Evolutionary conservation across 2,113 vertebrate genomes (phyloP).

Genomic region (Chamaea fasciata): DNA sequence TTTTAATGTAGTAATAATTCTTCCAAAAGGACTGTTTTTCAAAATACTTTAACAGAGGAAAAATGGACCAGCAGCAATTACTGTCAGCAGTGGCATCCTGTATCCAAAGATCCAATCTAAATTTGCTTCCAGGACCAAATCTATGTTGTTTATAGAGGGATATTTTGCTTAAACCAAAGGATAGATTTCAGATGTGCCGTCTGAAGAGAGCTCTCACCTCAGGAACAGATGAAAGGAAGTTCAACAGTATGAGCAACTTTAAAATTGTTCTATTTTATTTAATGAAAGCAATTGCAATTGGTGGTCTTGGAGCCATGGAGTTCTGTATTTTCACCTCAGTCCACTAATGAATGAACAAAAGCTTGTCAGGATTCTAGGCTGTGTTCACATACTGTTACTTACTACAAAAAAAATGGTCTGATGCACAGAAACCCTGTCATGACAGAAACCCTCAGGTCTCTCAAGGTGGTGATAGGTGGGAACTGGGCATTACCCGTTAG

Average conservation of each 20-base stretch:
- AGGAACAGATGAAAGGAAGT: background rate
- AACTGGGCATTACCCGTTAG: background rate
- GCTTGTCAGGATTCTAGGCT: background rate
- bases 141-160: background rate
- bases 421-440: background rate
- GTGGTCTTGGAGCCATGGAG: background rate
- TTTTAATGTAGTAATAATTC: background rate
- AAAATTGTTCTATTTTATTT: background rate
- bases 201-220: background rate
- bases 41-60: background rate
- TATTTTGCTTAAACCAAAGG: background rate
- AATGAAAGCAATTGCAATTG: background rate
- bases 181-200: background rate
- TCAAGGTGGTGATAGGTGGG: background rate
- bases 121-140: background rate
- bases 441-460: background rate
- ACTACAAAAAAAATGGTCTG: background rate
- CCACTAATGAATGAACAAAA: background rate
- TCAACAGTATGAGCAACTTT: background rate
- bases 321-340: background rate
- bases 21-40: background rate
- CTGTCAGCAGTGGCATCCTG: background rate
- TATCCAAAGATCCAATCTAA: background rate
- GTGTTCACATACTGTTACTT: background rate
- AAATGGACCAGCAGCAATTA: background rate